A percentile compares a stretch with the other conserved stretches of the same genome.
These are phyloP conservation scores for Acleris laterana DNA, from an alignment of 2,888 invertebrate species.

Conservation along the genomic window DNA sequence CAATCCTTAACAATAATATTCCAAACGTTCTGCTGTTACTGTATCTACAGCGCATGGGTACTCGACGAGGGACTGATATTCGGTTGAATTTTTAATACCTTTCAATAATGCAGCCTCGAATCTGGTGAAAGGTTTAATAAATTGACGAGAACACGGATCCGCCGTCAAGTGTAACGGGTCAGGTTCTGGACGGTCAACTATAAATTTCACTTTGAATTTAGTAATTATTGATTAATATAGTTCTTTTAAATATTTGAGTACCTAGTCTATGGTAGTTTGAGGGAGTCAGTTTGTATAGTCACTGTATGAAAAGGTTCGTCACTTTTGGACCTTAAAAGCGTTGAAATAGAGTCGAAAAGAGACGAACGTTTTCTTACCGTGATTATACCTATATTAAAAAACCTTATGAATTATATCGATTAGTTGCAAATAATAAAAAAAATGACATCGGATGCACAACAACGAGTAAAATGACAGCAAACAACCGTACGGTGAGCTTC, in stretches of 20 bases:
- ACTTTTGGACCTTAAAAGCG: too few species aligned
- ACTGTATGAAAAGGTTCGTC: too few species aligned
- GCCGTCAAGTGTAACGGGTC: not conserved
- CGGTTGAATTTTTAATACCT: slow-evolving; percentile 38
- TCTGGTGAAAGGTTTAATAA: slow-evolving; percentile 32
- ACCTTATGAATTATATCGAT: too few species aligned
- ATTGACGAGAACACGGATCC: slow-evolving; percentile 4
- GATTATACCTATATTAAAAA: too few species aligned
- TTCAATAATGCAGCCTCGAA: slow-evolving; percentile 33
- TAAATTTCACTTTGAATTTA: slow-evolving; percentile 1
- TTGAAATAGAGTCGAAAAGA: too few species aligned
- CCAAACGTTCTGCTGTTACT: slow-evolving; percentile 10
- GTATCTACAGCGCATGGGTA: not conserved
- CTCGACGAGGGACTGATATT: slow-evolving; percentile 25
- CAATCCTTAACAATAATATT: too few species aligned
- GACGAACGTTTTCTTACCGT: too few species aligned
- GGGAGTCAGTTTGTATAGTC: too few species aligned
- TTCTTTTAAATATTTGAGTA: not conserved
- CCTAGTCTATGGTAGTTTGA: not conserved
- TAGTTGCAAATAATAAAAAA: too few species aligned
- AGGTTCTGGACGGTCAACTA: slow-evolving; percentile 1
- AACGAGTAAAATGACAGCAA: too few species aligned
- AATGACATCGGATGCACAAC: too few species aligned
- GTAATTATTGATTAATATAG: not conserved
- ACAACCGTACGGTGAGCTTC: too few species aligned